phyloP scores from a whole-genome alignment of 2,113 vertebrate genomes.

The Callionymus lyra region DNA sequence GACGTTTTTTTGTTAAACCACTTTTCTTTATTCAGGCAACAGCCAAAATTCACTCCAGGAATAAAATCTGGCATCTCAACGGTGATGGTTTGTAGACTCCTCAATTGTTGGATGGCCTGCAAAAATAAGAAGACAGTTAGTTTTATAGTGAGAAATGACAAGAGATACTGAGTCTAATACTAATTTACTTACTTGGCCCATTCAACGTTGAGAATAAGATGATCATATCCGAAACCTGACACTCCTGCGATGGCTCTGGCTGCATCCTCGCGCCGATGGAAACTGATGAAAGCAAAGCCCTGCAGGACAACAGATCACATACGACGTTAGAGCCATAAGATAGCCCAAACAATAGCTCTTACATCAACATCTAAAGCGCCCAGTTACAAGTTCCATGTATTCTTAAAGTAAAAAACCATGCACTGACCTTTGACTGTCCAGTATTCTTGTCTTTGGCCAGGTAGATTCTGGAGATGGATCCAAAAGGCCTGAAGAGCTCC shows the following conservation, averaged over 20 bases:
- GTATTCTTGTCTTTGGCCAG: slow-evolving; percentile 97
- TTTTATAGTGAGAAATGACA: background rate
- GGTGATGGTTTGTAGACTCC: slow-evolving; percentile 14
- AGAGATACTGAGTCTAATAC: background rate
- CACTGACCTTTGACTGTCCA: slow-evolving; percentile 86
- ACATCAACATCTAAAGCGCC: too few species aligned
- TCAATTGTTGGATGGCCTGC: slow-evolving; percentile 73
- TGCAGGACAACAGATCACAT: slow-evolving; percentile 23
- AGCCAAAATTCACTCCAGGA: slow-evolving; percentile 26
- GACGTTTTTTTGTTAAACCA: slow-evolving; percentile 1
- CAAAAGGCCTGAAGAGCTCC: slow-evolving; percentile 95
- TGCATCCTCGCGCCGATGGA: slow-evolving; percentile 89
- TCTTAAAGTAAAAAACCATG: background rate
- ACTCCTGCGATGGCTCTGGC: slow-evolving; percentile 86
- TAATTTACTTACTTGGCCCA: slow-evolving; percentile 85
- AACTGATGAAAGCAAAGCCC: slow-evolving; percentile 97
- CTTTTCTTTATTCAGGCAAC: slow-evolving; percentile 48
- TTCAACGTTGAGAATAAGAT: slow-evolving; percentile 93
- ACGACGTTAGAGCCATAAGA: background rate
- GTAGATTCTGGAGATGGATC: slow-evolving; percentile 94
- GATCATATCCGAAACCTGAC: slow-evolving; percentile 92
- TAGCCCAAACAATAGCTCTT: too few species aligned
- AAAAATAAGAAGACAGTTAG: slow-evolving; percentile 9
- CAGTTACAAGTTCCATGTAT: background rate
- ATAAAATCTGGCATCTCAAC: slow-evolving; percentile 30